Evolutionary conservation across 2,113 vertebrate species (phyloP), one percentile per base, ranked within the genome.

Genomic region (Colaptes auratus): DNA sequence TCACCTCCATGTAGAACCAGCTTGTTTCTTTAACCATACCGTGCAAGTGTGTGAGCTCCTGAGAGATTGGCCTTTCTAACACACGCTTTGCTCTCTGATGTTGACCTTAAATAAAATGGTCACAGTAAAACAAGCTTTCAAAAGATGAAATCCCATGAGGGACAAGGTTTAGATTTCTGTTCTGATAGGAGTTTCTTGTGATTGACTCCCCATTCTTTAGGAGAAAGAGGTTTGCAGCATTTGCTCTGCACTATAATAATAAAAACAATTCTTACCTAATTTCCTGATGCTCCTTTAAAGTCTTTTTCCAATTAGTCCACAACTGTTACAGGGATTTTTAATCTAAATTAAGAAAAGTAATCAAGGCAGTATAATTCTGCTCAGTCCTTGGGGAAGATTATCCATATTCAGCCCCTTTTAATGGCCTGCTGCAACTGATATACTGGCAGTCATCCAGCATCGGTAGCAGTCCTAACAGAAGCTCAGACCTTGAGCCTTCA

Each of bases 261-360:
- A 95, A 94, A 96, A 95, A 95, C 72, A 93, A 92, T 95, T 97
- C 88, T 83, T 93, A 78, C 91, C 87, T 95, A 92, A 96, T 97
- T 96, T 97, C 55, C 82, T 89, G 93, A 96, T 91, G 78, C 72
- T 93, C 86, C 81, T 81, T 59, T 96, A 82, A 96, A 95, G 95
- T 63, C 67, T 94, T 94, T 95, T 96, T 91, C 92, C 89, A 95
- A 93, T 97, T 97, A 96, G 82, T 71, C 13, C 87, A 60, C 44
- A 95, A 95, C 72, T 27, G 44, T 95, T 96, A 59, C 77, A 93
- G 88, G 74, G 66, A 95, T 95, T 96, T 90, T 97, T 92, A 95
- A 96, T 93, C 95, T 95, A 96, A 95, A 95, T 96, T 91, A 71
- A 79, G 93, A 86, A 91, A 93, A 94, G 97, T 91, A 93, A 96